Conservation (phyloP, 2,113 vertebrate species). For the Myodes glareolus region DNA sequence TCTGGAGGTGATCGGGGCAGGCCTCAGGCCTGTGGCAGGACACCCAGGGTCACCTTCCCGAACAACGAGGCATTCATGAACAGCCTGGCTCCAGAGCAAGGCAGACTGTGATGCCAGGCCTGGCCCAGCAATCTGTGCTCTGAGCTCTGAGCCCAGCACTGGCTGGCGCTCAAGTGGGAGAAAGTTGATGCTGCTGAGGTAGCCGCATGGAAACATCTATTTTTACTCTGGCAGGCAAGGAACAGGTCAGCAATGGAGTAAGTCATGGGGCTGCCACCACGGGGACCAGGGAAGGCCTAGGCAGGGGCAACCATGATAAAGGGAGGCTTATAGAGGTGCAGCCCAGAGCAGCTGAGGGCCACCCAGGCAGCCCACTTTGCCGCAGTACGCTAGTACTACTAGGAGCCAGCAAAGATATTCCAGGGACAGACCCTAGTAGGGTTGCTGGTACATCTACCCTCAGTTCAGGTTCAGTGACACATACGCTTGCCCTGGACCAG, state of each 20-base stretch:
- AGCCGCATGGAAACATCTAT: constrained; percentile 75
- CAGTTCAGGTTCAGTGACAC: background rate
- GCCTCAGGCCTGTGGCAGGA: background rate
- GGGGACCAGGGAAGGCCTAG: constrained; percentile 3
- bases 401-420: background rate
- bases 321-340: background rate
- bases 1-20: background rate
- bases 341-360: background rate
- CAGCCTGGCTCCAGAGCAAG: constrained; percentile 4
- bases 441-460: background rate
- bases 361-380: background rate
- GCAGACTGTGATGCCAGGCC: constrained; percentile 30
- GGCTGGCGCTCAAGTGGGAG: constrained; percentile 83
- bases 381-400: background rate
- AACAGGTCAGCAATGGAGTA: constrained; percentile 65
- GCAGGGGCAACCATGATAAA: background rate
- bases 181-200: constrained; percentile 83
- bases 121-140: constrained; percentile 50
- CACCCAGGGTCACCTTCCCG: constrained; percentile 63
- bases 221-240: constrained; percentile 65
- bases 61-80: constrained; percentile 82
- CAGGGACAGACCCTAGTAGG: background rate
- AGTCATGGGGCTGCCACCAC: constrained; percentile 51
- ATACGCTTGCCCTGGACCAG: background rate
- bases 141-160: constrained; percentile 67